Conservation (phyloP, 1,140 invertebrate genomes). For the Metaphire vulgaris region DNA sequence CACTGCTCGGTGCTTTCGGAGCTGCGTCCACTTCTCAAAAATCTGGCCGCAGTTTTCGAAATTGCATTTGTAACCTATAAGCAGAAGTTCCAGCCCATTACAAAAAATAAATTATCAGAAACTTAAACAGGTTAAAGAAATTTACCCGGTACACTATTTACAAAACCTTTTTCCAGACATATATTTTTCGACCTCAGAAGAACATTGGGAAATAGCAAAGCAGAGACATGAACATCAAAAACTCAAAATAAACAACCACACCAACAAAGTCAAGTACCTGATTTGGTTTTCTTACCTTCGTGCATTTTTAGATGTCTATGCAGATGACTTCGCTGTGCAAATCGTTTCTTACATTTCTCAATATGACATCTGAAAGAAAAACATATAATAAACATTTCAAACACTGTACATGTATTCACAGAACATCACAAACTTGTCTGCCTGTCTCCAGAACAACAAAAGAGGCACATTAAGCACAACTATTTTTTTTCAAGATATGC, state of each 20-base stretch:
- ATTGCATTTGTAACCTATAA: slow-evolving; percentile 8
- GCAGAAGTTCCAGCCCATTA: neutral
- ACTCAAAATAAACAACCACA: too few relatives aligned
- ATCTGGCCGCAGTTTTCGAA: neutral
- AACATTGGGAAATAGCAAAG: neutral
- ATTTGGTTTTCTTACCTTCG: slow-evolving; percentile 80
- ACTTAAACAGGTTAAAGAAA: neutral
- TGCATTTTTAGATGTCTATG: slow-evolving; percentile 74
- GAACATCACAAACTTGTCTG: too few relatives aligned
- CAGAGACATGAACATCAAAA: neutral
- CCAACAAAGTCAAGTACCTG: too few relatives aligned
- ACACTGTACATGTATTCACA: too few relatives aligned
- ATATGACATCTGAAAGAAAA: slow-evolving; percentile 81
- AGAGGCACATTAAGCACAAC: too few relatives aligned
- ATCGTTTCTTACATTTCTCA: slow-evolving; percentile 64
- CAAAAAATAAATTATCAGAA: neutral
- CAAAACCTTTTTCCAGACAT: neutral
- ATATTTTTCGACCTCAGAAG: too few relatives aligned
- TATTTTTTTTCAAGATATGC: too few relatives aligned
- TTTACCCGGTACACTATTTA: neutral
- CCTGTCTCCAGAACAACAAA: too few relatives aligned
- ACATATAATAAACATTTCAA: slow-evolving; percentile 79
- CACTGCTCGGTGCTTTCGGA: slow-evolving; percentile 2
- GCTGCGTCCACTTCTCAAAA: neutral
- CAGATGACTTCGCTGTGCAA: slow-evolving; percentile 11